Percentiles rank a stretch among this genome's conserved stretches.
phyloP scores from a whole-genome alignment of 2,113 vertebrate species.

The Ceuthmochares aereus region DNA sequence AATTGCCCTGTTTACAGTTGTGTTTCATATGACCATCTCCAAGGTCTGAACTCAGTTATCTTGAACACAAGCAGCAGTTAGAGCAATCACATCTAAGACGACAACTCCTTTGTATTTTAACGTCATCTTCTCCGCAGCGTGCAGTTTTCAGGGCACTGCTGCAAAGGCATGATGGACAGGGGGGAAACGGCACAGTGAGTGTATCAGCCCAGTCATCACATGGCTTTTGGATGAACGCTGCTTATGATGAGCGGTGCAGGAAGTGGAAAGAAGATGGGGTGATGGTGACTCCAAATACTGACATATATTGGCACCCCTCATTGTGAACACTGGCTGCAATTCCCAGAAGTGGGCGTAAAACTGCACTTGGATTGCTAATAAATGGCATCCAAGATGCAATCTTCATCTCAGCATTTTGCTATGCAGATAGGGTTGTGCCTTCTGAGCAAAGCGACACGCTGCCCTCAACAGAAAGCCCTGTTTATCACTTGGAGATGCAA shows the following conservation, averaged over 20 bases:
- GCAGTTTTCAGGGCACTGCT: background rate
- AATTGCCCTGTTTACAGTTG: background rate
- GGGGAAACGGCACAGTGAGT: rapidly evolving
- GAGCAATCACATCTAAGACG: background rate
- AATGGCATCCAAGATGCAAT: slow-evolving; percentile 3
- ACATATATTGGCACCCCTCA: background rate
- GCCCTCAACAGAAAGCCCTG: slow-evolving; percentile 79
- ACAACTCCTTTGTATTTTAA: background rate
- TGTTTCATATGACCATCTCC: background rate
- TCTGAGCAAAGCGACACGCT: slow-evolving; percentile 56
- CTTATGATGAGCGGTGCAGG: background rate
- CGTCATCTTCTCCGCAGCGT: background rate
- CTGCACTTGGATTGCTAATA: slow-evolving; percentile 39
- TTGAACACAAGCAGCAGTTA: background rate
- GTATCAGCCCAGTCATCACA: background rate
- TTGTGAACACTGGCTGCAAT: background rate
- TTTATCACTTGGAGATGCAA: slow-evolving; percentile 87
- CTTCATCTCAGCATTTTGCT: slow-evolving; percentile 56
- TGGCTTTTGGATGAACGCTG: background rate
- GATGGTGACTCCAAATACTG: background rate
- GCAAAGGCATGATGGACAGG: background rate
- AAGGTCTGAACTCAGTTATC: background rate
- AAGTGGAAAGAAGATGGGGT: background rate
- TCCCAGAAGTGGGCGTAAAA: background rate
- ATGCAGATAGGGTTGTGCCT: slow-evolving; percentile 56